Conservation (phyloP, 92 coral and sea anemone species). For the Hydrozoanthus gracilis region DNA sequence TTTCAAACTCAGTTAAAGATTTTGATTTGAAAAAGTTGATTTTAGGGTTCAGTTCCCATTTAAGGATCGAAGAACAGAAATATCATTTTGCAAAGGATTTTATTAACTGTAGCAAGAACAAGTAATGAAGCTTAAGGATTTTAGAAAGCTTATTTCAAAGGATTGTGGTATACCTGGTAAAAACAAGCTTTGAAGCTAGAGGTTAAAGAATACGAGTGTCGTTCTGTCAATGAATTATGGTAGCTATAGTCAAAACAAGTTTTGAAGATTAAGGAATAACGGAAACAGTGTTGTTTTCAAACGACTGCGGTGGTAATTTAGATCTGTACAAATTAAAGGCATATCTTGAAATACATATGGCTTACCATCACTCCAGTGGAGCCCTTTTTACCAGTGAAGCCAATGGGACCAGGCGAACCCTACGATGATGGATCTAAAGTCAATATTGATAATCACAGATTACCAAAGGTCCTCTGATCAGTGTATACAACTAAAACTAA, state of each 20-base stretch:
- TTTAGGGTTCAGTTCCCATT: too few species aligned
- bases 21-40: too few species aligned
- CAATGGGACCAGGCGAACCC: constrained; percentile 94
- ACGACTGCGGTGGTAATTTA: neutral
- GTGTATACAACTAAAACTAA: constrained; percentile 29
- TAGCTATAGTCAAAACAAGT: neutral
- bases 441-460: constrained; percentile 87
- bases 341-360: neutral
- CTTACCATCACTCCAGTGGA: constrained; percentile 80
- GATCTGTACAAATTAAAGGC: neutral
- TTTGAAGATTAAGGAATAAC: neutral
- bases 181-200: too few species aligned
- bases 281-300: neutral
- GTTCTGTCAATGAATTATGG: neutral
- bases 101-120: too few species aligned
- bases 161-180: too few species aligned
- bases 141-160: too few species aligned
- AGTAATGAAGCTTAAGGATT: too few species aligned
- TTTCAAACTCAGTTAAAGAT: too few species aligned
- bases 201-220: too few species aligned
- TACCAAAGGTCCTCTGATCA: constrained; percentile 74
- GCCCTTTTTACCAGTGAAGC: constrained; percentile 85
- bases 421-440: constrained; percentile 94
- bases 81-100: too few species aligned
- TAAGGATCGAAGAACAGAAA: too few species aligned